These are phyloP conservation scores for Forbesichthys agassizii DNA, from an alignment of 2,113 vertebrate genomes.

Conservation along the genomic window DNA sequence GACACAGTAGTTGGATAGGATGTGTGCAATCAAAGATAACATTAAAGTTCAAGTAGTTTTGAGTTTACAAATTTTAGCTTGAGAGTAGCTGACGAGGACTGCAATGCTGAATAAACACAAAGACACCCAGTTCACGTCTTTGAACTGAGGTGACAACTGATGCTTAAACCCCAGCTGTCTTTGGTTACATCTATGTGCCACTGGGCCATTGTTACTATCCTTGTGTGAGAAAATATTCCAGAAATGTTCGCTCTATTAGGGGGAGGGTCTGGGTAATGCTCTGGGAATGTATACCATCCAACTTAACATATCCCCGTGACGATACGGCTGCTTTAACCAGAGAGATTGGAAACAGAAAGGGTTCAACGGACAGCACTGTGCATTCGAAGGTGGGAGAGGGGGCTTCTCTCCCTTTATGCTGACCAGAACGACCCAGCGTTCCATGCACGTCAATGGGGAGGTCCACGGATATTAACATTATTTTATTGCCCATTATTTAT, in stretches of 20 bases:
- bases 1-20: slow-evolving; percentile 41
- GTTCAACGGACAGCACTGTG: no score
- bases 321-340: not conserved
- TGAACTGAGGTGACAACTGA: not conserved
- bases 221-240: slow-evolving; percentile 21
- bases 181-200: not conserved
- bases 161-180: not conserved
- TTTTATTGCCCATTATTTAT: no score
- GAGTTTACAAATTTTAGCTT: not conserved
- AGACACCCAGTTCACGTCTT: not conserved
- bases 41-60: slow-evolving; percentile 24
- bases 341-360: no score
- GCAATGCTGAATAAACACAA: not conserved
- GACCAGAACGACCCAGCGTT: no score
- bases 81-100: no score
- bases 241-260: slow-evolving; percentile 21
- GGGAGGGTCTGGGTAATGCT: not conserved
- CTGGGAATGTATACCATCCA: not conserved
- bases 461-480: no score
- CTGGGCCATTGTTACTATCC: not conserved
- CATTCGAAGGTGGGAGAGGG: no score
- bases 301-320: slow-evolving; percentile 10
- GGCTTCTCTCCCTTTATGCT: no score
- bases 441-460: no score
- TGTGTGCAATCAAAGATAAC: slow-evolving; percentile 59